Evolutionary conservation across 2,797 vertebrate genomes (phyloP).

Genomic region (Eleutherodactylus coqui): DNA sequence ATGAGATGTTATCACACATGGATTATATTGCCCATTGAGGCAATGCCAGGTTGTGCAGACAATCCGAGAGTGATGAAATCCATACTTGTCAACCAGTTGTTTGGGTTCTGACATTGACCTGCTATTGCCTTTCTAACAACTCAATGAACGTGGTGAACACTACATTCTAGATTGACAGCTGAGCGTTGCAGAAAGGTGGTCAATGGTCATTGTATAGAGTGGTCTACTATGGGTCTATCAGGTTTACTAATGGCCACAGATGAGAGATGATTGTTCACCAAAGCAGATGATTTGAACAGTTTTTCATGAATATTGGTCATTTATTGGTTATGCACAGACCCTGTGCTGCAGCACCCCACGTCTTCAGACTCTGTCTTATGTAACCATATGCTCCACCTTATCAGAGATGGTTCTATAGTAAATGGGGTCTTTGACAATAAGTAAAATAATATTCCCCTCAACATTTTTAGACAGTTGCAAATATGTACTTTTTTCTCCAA

Average conservation of each 20-base stretch:
- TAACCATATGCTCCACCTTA: no score
- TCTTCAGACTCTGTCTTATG: no score
- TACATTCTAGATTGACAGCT: no score
- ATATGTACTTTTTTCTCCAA: no score
- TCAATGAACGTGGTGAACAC: not conserved
- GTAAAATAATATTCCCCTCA: no score
- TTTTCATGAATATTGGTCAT: no score
- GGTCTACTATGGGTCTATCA: not conserved
- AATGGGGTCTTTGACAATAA: no score
- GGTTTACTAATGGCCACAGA: not conserved
- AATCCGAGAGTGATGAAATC: not conserved
- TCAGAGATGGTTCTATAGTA: no score
- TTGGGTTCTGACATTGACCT: not conserved
- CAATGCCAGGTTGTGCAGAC: not conserved
- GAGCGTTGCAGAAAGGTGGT: not conserved
- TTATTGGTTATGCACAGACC: no score
- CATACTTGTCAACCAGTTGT: not conserved
- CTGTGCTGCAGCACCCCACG: no score
- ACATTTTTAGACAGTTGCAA: no score
- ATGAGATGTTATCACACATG: not conserved
- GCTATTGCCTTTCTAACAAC: not conserved
- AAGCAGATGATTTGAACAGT: not conserved
- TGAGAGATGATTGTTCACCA: not conserved
- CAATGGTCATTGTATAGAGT: not conserved
- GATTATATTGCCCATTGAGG: not conserved